Evolutionary conservation across 2,888 invertebrate species (phyloP).

Genomic region (Nineta flava): DNA sequence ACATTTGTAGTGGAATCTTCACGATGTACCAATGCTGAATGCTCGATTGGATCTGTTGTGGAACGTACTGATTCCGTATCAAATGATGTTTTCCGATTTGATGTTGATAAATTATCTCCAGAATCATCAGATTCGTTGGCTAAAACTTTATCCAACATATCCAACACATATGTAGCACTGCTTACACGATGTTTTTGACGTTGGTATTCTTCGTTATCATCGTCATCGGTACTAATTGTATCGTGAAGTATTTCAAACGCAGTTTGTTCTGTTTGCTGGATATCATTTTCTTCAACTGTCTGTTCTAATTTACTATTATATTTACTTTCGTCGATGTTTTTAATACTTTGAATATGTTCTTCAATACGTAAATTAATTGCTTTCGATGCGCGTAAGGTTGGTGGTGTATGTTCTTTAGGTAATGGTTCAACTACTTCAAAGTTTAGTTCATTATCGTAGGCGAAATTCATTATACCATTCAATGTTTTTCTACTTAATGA

Average conservation of each 20-base stretch:
- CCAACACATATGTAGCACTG: not conserved
- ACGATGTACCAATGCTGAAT: constrained; percentile 3
- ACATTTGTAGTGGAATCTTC: not conserved
- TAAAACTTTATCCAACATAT: not conserved
- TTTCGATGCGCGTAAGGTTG: not conserved
- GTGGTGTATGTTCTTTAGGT: not conserved
- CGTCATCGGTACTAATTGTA: no score
- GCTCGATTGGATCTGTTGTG: constrained; percentile 5
- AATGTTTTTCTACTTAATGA: not conserved
- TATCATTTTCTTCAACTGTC: not conserved
- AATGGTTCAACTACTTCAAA: not conserved
- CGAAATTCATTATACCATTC: constrained; percentile 1
- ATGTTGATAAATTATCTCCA: constrained; percentile 13
- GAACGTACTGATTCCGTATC: constrained; percentile 17
- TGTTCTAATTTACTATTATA: not conserved
- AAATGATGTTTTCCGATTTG: constrained; percentile 17
- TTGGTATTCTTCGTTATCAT: not conserved
- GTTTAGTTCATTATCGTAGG: not conserved
- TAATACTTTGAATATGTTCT: not conserved
- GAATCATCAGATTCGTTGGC: not conserved
- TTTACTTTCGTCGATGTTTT: not conserved
- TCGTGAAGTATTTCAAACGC: no score
- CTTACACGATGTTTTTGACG: not conserved
- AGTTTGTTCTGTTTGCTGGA: not conserved
- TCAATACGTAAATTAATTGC: not conserved